A percentile compares a stretch with the other conserved stretches of the same genome.
Conservation (phyloP, 37 sponge, comb jelly and placozoan species). For the Oscarella lobularis region DNA sequence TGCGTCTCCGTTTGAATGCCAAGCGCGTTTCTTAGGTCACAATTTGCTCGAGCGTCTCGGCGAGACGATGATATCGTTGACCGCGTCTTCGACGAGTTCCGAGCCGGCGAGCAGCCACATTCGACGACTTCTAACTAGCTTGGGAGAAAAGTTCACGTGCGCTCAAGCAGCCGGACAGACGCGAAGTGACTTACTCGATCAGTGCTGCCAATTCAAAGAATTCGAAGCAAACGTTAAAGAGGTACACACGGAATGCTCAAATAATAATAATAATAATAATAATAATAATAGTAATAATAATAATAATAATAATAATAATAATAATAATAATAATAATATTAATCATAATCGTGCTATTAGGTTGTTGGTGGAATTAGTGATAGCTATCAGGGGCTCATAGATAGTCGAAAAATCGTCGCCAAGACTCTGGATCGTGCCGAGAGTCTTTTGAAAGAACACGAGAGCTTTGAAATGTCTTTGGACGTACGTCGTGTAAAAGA, state of each 20-base stretch:
- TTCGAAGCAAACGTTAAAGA: not conserved
- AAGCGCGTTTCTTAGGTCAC: not conserved
- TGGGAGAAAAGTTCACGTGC: not conserved
- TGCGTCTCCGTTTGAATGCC: too few species aligned
- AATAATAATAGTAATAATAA: too few species aligned
- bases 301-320: too few species aligned
- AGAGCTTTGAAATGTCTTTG: not conserved
- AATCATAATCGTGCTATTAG: too few species aligned
- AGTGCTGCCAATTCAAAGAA: not conserved
- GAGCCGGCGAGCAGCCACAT: not conserved
- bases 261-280: too few species aligned
- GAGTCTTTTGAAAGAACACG: not conserved
- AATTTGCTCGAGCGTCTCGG: not conserved
- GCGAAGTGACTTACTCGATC: not conserved
- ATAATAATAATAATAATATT: too few species aligned
- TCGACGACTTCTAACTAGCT: not conserved
- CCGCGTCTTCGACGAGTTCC: not conserved
- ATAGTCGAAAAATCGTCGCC: not conserved
- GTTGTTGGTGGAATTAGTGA: not conserved
- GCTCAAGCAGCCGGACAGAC: not conserved
- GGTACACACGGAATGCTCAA: too few species aligned
- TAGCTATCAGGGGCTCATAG: not conserved
- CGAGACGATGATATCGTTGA: not conserved
- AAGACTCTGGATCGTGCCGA: not conserved
- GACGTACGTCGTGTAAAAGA: too few species aligned